Base-by-base conservation (phyloP, 2,888 invertebrate species). In the Rhagonycha lutea region DNA sequence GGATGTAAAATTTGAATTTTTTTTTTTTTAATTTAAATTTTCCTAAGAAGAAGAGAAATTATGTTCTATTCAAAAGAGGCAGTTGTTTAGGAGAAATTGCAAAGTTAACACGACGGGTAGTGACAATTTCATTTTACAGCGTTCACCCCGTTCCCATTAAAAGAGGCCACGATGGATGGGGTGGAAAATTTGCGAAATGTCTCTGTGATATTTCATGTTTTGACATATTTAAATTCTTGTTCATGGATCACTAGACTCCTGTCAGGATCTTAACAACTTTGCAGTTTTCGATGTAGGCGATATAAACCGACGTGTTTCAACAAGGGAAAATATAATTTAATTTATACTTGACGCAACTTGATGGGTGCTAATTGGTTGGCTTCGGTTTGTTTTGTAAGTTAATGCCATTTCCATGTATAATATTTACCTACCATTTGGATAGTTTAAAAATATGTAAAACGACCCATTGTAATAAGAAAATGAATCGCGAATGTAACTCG, bases 201-300 rank as follows among this genome's bases (percentile, higher is more conserved):
- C 82, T 79, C 77, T 77, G 76, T 82, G 82, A 81, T 82, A 82
- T 82, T 82, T 82, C 82, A 76, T 80, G 81, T 82, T 82, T 82
- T 82, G 82, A 82, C 81, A 78, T 81, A 81, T 81, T 81, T 81
- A 82, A 82, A 82, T 81, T 80, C 77, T 61, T 72, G 72, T 81
- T 81, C 78, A 81, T 78, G 81, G 81, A 81, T 81, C 81, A 81
- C 78, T 78, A 79, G 78, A 74, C 77, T 75, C 74, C 79, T 81
- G 82, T 81, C 82, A 80, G 73, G 77, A 72, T 79, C 77, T 81
- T 80, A 78, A 75, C 72, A 74, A 78, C 77, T 75, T 69, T 73
- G 77, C 69, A 76, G 74, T 71, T 76, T 76, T 72, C 71, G 65
- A 74, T 74, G 73, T 73, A 69, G 68, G 63, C 75, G 75, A 78